Evolutionary conservation across 1,140 invertebrate species (phyloP).

Genomic region (Cydia fagiglandana): DNA sequence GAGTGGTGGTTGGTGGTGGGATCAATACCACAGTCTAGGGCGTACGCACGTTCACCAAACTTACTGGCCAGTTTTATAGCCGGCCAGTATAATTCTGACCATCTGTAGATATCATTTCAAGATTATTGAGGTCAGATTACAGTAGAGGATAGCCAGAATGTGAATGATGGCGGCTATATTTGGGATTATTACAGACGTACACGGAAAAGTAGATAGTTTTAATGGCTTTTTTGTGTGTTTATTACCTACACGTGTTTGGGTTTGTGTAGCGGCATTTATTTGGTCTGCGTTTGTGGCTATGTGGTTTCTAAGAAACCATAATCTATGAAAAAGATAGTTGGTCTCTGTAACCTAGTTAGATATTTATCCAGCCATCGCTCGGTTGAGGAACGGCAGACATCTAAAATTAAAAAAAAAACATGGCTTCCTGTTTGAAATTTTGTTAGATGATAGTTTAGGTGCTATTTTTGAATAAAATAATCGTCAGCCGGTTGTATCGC

Average conservation of each 20-base stretch:
- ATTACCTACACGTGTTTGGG: neutral
- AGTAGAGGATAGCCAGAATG: neutral
- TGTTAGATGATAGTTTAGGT: too few relatives aligned
- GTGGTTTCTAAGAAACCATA: neutral
- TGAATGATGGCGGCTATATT: neutral
- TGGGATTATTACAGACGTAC: neutral
- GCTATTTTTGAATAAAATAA: too few relatives aligned
- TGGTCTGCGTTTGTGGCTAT: neutral
- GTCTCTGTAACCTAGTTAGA: too few relatives aligned
- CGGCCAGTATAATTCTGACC: neutral
- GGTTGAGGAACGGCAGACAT: too few relatives aligned
- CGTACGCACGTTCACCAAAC: conserved; percentile 64
- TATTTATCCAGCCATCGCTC: too few relatives aligned
- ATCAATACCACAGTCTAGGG: conserved; percentile 72
- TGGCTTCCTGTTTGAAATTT: too few relatives aligned
- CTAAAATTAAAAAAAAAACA: too few relatives aligned
- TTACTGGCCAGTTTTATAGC: conserved; percentile 62
- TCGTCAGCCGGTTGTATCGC: too few relatives aligned
- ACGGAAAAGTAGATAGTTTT: conserved; percentile 12
- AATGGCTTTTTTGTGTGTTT: conserved; percentile 9
- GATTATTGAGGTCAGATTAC: neutral
- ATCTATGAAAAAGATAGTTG: too few relatives aligned
- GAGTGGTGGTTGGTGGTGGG: conserved; percentile 73
- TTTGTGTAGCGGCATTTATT: neutral
- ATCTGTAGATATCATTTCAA: neutral